Conservation (phyloP, 2,113 vertebrate genomes). For the Pogona vitticeps region DNA sequence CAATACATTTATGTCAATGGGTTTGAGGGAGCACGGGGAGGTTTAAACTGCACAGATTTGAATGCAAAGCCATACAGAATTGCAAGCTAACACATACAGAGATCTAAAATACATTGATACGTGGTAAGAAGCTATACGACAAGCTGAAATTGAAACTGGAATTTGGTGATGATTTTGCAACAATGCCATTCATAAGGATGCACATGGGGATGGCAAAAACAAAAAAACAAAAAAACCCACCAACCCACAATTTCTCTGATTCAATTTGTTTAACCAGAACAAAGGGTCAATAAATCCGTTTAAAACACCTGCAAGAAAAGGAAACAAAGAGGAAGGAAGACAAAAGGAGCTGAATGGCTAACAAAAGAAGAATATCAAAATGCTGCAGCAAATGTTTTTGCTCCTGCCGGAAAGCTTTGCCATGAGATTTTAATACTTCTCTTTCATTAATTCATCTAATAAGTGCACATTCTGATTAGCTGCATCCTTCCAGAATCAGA, state of each 20-base stretch:
- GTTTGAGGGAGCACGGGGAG: not conserved
- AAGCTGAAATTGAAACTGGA: not conserved
- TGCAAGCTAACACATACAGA: too few relatives aligned
- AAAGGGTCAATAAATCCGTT: not conserved
- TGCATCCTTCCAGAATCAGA: not conserved
- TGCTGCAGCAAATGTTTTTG: not conserved
- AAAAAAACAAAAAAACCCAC: too few relatives aligned
- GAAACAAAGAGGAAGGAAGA: not conserved
- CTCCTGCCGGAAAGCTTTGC: too few relatives aligned
- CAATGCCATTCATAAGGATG: not conserved
- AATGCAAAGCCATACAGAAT: not conserved
- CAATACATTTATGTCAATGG: not conserved
- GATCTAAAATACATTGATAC: not conserved
- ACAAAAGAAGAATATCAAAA: not conserved
- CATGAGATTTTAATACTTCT: not conserved
- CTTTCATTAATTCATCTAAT: not conserved
- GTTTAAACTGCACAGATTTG: not conserved
- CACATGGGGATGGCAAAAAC: not conserved
- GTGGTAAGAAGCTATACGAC: not conserved
- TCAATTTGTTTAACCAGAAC: not conserved
- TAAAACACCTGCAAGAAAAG: not conserved
- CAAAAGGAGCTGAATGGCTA: not conserved
- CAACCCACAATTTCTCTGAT: not conserved
- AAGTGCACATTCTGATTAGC: not conserved
- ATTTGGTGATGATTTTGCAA: not conserved